Evolutionary conservation across 92 coral and sea anemone genomes (phyloP), one percentile per base, ranked within the genome.

Genomic region (Palythoa grandis): DNA sequence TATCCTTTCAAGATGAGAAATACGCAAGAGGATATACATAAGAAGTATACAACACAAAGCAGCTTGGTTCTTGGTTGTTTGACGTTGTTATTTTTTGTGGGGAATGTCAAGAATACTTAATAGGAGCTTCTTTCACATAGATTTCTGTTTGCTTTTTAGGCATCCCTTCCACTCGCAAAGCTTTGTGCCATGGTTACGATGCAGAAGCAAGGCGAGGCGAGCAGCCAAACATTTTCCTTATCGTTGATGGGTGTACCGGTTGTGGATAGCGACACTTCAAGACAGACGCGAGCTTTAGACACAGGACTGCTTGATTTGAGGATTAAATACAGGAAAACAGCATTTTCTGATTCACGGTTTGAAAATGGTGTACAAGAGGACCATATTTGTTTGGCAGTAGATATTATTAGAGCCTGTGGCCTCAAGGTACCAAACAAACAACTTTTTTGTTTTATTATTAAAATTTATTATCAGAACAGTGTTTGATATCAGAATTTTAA

Each of bases 181-280:
- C 92, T 97, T 23, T 95, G 98, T 88, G 99, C 98, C 83, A 93
- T 97, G 95, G 95, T 97, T 23, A 97, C 99, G 23, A 97, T 97
- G 99, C 96, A 97, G 79, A 95, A 79, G 84, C 95, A 91, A 22
- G 92, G 95, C 58, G 95, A 97, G 72, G 88, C 92, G 16, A 95
- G 93, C 79, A 83, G 85, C 73, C 99, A 95, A 80, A 89, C 94
- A 17, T 97, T 97, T 86, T 97, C 99, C 50, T 88, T 97, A 57
- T 96, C 99, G 22, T 89, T 97, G 78, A 83, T 86, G 63, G 91
- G 91, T 22, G 85, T 97, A 79, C 91, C 97, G 57, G 95, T 85
- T 12, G 25, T 69, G 17, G 91, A 71, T 83, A 94, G 92, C 54
- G 86, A 79, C 54, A 89, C 90, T 40, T 50, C 80, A 22, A 88